These are phyloP conservation scores for Actenoides hombroni DNA, from an alignment of 2,113 vertebrate species.

Conservation along the genomic window DNA sequence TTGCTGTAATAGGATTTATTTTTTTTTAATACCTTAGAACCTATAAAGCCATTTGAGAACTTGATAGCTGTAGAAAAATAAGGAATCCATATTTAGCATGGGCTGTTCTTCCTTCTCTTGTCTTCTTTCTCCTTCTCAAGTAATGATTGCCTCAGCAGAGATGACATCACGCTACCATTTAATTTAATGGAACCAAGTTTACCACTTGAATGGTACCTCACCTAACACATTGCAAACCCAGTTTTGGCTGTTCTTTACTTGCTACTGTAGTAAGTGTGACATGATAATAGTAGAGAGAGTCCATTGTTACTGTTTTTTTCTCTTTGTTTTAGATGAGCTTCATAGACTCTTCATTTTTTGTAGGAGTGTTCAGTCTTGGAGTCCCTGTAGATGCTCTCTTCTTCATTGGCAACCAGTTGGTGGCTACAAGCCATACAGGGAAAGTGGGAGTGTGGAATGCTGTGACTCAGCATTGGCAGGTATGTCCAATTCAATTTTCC, in stretches of 20 bases:
- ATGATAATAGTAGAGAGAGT: neutral
- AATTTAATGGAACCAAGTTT: neutral
- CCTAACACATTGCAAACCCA: neutral
- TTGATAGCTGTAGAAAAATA: neutral
- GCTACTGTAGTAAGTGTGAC: neutral
- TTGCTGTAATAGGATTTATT: neutral
- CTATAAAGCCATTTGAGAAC: neutral
- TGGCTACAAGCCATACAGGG: conserved; percentile 96
- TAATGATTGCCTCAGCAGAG: neutral
- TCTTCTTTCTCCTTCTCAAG: neutral
- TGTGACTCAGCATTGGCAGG: conserved; percentile 98
- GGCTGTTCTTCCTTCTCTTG: neutral
- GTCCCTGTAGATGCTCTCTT: conserved; percentile 97
- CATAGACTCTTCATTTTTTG: neutral
- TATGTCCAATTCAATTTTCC: conserved; percentile 49
- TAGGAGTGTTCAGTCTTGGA: conserved; percentile 94
- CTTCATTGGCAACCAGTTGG: conserved; percentile 96
- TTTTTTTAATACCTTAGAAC: neutral
- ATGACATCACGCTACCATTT: neutral
- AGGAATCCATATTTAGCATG: neutral
- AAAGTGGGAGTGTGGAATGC: conserved; percentile 99
- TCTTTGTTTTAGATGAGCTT: conserved; percentile 26
- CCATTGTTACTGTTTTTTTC: neutral
- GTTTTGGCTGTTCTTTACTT: neutral
- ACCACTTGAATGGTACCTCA: neutral